Conservation (phyloP, 2,113 vertebrate genomes). For the Pelvicachromis taeniatus region DNA sequence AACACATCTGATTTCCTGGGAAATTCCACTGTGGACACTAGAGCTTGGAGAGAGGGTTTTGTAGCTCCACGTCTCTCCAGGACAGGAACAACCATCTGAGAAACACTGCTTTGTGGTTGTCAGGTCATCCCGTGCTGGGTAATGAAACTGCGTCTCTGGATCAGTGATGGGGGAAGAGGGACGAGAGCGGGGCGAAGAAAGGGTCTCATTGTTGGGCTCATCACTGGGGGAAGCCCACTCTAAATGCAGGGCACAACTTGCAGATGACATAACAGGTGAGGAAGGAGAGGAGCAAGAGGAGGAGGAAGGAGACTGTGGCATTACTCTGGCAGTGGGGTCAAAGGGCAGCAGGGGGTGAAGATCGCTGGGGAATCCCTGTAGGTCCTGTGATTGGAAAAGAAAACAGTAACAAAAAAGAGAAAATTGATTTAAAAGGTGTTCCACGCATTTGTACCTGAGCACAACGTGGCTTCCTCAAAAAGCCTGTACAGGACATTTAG, state of each 20-base stretch:
- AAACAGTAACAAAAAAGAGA: not conserved
- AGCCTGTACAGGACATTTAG: not conserved
- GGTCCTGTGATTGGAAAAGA: slow-evolving; percentile 63
- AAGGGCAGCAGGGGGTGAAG: slow-evolving; percentile 23
- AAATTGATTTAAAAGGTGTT: not conserved
- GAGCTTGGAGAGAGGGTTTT: slow-evolving; percentile 21
- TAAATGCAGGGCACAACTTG: slow-evolving; percentile 17
- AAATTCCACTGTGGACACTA: slow-evolving; percentile 24
- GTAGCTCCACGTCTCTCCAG: slow-evolving; percentile 69
- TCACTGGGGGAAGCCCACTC: slow-evolving; percentile 50
- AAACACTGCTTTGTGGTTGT: slow-evolving; percentile 40
- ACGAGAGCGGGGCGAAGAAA: slow-evolving; percentile 70
- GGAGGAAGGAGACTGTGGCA: slow-evolving; percentile 31
- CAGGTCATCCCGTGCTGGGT: slow-evolving; percentile 41
- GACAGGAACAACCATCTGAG: slow-evolving; percentile 28
- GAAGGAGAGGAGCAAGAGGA: slow-evolving; percentile 61
- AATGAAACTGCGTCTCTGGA: slow-evolving; percentile 63
- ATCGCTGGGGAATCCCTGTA: slow-evolving; percentile 36
- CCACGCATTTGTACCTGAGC: not conserved
- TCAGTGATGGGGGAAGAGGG: slow-evolving; percentile 56
- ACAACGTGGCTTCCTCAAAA: not conserved
- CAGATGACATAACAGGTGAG: slow-evolving; percentile 55
- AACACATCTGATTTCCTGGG: slow-evolving; percentile 45
- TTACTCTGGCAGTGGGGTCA: not conserved
- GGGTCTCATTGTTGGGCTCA: not conserved